Evolutionary conservation across 2,888 invertebrate species (phyloP).

Genomic region (Drosophila mimica): DNA sequence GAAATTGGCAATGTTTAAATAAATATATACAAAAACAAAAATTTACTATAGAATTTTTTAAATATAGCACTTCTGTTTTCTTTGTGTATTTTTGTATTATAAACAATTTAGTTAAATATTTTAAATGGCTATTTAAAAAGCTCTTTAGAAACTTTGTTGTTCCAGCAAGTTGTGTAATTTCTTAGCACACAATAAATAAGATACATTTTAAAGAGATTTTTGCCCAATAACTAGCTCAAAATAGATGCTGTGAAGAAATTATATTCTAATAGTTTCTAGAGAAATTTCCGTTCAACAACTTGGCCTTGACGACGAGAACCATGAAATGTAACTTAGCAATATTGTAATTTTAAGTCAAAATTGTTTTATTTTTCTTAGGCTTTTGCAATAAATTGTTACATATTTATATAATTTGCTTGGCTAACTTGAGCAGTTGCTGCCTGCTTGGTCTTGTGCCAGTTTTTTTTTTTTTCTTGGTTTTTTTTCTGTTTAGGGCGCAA

Average conservation of each 20-base stretch:
- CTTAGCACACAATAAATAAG: conserved; percentile 19
- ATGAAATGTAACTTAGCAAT: conserved; percentile 5
- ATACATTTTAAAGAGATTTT: conserved; percentile 11
- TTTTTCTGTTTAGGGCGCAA: conserved; percentile 10
- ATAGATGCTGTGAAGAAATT: conserved; percentile 20
- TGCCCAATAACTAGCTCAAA: conserved; percentile 4
- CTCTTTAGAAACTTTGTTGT: neutral
- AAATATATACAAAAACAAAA: neutral
- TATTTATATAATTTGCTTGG: conserved; percentile 36
- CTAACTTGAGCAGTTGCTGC: conserved; percentile 24
- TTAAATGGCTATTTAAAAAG: neutral
- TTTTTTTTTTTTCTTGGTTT: neutral
- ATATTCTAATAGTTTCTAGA: neutral
- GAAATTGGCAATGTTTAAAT: neutral
- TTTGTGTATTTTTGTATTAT: neutral
- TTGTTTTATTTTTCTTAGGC: neutral
- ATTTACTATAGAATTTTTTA: neutral
- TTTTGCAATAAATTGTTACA: conserved; percentile 4
- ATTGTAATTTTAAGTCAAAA: neutral
- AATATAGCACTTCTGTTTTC: neutral
- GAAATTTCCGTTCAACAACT: conserved; percentile 8
- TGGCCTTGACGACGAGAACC: conserved; percentile 21
- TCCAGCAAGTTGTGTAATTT: conserved; percentile 18
- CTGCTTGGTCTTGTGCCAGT: conserved; percentile 29
- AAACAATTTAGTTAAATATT: conserved; percentile 2